Base-by-base conservation (phyloP, 2,797 vertebrate genomes). In the Gambelia wislizenii region DNA sequence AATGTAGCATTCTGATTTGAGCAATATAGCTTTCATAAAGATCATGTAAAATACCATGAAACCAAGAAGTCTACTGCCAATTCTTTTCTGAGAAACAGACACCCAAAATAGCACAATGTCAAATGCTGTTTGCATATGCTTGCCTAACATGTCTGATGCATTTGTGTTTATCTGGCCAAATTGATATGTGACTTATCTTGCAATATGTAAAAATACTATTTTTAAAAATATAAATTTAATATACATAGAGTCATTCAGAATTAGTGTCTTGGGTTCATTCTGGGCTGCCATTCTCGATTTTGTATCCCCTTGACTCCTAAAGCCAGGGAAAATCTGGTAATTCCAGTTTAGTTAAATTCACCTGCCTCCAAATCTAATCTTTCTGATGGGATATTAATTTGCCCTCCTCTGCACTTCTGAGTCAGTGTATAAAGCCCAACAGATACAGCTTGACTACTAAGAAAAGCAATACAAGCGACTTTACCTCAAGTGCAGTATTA, bases 21-120 rank as follows among this genome's bases (percentile, higher is more conserved):
- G 25, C 54, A 61, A 30, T 78, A 92, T 87, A 85, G 87, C 87
- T 20, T 22, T 27, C 54, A 91, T 83, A 6, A 81, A 84, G 86
- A 90, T 54, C 80, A 42, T 2, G 77, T 76, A 59, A 52, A 91
- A 90, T 84, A 36, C 52, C 76, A 70, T 79, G 75, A 61, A 92
- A 92, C 22, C 49, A 12, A 86, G 61, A 90, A 78, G 5, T 81
- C 44, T 85, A 14, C 81, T 92, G 88, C 78, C 76, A 83, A 72
- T 92, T 92, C 84, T 94, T 52, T 92, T 93, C 82, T 83, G 90
- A 91, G 56, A 67, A 76, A 69, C 88, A 85, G 0, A 82, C 49
- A 83, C 36, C 85, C 95, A 94, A 94, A 94, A 95, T 92, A 96
- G 85, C 49, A 87, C 25, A 1, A 89, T 94, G 94, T 95, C 95